Evolutionary conservation across 1,140 invertebrate species (phyloP).

Genomic region (Telenomus remus): DNA sequence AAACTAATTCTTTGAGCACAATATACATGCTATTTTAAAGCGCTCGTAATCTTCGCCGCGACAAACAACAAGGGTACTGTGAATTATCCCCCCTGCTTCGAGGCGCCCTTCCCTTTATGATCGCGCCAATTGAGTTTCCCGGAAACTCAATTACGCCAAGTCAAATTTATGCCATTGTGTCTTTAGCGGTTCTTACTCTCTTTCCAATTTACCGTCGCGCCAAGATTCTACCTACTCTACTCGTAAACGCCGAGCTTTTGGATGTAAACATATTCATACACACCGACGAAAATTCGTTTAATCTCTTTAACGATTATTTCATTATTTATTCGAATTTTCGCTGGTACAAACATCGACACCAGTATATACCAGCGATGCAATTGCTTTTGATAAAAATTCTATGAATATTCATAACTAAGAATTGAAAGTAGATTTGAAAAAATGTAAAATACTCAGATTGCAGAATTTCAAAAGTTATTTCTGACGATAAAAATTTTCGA

Average conservation of each 20-base stretch:
- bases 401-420: too few relatives aligned
- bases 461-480: too few relatives aligned
- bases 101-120: background rate
- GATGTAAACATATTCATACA: slow-evolving; percentile 8
- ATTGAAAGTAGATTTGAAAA: too few relatives aligned
- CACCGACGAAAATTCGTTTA: slow-evolving; percentile 13
- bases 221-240: too few relatives aligned
- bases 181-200: background rate
- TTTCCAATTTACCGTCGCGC: too few relatives aligned
- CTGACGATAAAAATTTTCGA: too few relatives aligned
- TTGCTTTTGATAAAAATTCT: too few relatives aligned
- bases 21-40: slow-evolving; percentile 23
- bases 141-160: slow-evolving; percentile 8
- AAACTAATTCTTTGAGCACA: slow-evolving; percentile 11
- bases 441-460: too few relatives aligned
- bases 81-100: background rate
- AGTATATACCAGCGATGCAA: too few relatives aligned
- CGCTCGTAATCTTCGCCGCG: slow-evolving; percentile 1
- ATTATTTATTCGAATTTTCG: slow-evolving; percentile 29
- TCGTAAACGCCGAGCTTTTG: background rate
- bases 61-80: slow-evolving; percentile 1
- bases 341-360: too few relatives aligned
- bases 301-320: slow-evolving; percentile 20
- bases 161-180: slow-evolving; percentile 6
- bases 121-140: slow-evolving; percentile 12